Base-by-base conservation (phyloP, 2,113 vertebrate genomes). In the Opisthocomus hoazin region DNA sequence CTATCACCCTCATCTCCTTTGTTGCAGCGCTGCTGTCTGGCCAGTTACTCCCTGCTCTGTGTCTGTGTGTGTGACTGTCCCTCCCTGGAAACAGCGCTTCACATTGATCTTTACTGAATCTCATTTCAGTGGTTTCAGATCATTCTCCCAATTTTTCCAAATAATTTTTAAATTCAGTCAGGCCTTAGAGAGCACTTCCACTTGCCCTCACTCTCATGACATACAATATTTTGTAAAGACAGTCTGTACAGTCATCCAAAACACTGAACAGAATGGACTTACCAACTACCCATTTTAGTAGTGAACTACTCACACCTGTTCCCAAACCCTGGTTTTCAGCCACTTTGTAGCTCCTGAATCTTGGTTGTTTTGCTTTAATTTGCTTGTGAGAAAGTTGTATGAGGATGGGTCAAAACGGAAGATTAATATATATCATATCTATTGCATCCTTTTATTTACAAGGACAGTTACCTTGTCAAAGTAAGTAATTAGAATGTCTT, bases 381-480 rank as follows among this genome's bases (percentile, higher is more conserved):
- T 84, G 8, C 57, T 82, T 91, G 22, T 79, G 29, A 76, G 21
- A 68, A 94, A 78, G 30, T 36, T 41, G 19, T 30, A 12, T 51
- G 51, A 75, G 16, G 4, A 68, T 41, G 12, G 15, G 37, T 57
- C 32, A 92, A 96, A 93, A 74, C 30, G 9, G 8, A 63, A 61
- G 79, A 61, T 70, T 80, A 73, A 36, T 66, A 26, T 43, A 20
- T 45, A 58, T 54, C 1, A 0, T 60, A 83, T 76, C 50, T 53
- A 37, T 12, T 30, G 7, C 36, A 61, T 50, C 41, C n/a, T 58
- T 61, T 57, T 76, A 76, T 53, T 87, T n/a, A 57, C n/a, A 87
- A 41, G 16, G 50, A 71, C 12, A 66, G 70, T 58, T 93, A 94
- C 29, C 66, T 79, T 93, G 78, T 94, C 84, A 95, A 95, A 87